These are phyloP conservation scores for Callipepla squamata DNA, from an alignment of 2,113 vertebrate genomes.

Conservation along the genomic window DNA sequence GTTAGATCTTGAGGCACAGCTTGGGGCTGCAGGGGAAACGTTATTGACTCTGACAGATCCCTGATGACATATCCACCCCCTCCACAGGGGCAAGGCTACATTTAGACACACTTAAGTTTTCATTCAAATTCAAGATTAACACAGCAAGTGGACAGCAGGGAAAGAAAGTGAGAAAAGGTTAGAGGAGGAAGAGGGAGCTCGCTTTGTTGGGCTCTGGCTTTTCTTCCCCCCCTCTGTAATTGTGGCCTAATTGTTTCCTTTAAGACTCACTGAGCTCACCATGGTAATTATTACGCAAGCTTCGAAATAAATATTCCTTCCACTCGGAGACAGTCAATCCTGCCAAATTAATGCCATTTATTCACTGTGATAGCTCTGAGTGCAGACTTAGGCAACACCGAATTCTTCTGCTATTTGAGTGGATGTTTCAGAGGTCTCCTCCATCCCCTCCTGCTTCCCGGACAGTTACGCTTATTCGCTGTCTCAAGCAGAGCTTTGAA, in stretches of 20 bases:
- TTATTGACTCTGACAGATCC: slow-evolving; percentile 71
- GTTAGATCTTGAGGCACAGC: slow-evolving; percentile 56
- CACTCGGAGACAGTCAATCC: neutral
- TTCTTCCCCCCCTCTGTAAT: slow-evolving; percentile 6
- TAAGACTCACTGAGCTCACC: slow-evolving; percentile 32
- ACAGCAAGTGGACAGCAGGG: neutral
- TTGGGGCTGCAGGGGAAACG: slow-evolving; percentile 18
- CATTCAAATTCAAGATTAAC: slow-evolving; percentile 24
- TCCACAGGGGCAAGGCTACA: slow-evolving; percentile 47
- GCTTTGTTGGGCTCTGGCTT: neutral
- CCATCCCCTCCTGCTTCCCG: neutral
- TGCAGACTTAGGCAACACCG: slow-evolving; percentile 19
- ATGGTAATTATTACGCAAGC: slow-evolving; percentile 25
- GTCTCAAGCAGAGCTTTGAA: neutral
- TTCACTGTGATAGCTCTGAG: slow-evolving; percentile 10
- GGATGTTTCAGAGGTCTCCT: neutral
- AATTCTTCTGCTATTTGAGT: slow-evolving; percentile 7
- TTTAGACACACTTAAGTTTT: slow-evolving; percentile 57
- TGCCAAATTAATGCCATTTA: slow-evolving; percentile 27
- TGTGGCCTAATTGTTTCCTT: slow-evolving; percentile 33
- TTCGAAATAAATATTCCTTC: slow-evolving; percentile 45
- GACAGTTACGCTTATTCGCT: neutral
- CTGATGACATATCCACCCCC: slow-evolving; percentile 63
- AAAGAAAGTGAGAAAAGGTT: neutral
- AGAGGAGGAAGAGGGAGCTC: neutral